Evolutionary conservation across 2,797 vertebrate genomes (phyloP).

Genomic region (Rhinoraja longicauda): DNA sequence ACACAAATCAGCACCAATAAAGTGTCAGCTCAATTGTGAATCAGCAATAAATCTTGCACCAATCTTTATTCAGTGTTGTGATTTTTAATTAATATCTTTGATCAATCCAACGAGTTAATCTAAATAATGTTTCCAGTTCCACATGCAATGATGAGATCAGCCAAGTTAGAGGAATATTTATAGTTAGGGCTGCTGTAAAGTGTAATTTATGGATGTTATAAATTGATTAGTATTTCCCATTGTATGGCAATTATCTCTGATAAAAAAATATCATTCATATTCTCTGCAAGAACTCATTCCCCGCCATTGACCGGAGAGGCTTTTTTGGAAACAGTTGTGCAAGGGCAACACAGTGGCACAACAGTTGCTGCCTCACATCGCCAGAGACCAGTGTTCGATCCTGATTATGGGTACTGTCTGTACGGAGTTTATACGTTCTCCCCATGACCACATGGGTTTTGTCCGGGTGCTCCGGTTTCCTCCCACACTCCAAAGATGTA

Average conservation of each 20-base stretch:
- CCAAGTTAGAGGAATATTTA: not conserved
- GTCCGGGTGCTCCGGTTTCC: too few relatives aligned
- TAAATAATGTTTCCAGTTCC: not conserved
- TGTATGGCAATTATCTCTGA: not conserved
- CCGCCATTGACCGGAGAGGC: not conserved
- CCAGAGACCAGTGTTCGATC: too few relatives aligned
- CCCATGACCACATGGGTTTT: too few relatives aligned
- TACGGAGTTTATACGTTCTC: too few relatives aligned
- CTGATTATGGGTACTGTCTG: too few relatives aligned
- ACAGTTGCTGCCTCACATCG: too few relatives aligned
- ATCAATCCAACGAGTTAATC: not conserved
- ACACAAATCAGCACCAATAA: not conserved
- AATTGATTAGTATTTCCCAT: not conserved
- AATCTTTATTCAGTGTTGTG: not conserved
- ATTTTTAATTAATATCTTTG: not conserved
- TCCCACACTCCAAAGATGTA: too few relatives aligned
- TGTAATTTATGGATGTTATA: not conserved
- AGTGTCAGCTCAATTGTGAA: not conserved
- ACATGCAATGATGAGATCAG: not conserved
- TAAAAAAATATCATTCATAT: not conserved
- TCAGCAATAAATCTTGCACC: not conserved
- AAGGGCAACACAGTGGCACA: too few relatives aligned
- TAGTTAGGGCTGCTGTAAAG: not conserved
- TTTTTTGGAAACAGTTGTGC: not conserved
- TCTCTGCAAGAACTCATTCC: not conserved